phyloP scores from a whole-genome alignment of 2,797 vertebrate genomes.

The Pipistrellus pipistrellus region DNA sequence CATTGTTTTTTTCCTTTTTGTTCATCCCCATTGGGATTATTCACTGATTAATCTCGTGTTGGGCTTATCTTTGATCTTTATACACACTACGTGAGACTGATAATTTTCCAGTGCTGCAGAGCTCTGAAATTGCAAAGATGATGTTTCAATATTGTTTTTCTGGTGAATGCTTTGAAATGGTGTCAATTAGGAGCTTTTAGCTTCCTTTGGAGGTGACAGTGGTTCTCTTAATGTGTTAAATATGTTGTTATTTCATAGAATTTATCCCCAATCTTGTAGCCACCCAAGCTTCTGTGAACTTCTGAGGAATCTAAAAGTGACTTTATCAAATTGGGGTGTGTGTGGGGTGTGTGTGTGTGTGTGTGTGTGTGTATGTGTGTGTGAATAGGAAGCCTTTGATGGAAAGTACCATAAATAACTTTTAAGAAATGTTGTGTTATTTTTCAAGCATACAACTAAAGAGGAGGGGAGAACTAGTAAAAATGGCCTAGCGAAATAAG shows the following conservation, averaged over 20 bases:
- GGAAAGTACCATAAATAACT: neutral
- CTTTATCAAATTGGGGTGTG: neutral
- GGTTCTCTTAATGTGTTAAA: neutral
- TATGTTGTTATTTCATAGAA: neutral
- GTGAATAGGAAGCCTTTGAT: neutral
- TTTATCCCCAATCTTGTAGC: neutral
- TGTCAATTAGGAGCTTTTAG: neutral
- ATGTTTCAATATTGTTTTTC: neutral
- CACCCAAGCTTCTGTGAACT: neutral
- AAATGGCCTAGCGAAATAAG: neutral
- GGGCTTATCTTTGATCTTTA: neutral
- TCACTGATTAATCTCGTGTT: neutral
- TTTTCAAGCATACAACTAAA: neutral
- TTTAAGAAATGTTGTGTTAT: neutral
- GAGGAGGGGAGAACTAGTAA: neutral
- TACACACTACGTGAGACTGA: neutral
- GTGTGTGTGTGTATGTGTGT: too few species aligned
- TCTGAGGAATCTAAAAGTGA: neutral
- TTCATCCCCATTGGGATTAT: neutral
- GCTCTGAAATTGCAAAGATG: neutral
- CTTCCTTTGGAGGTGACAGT: neutral
- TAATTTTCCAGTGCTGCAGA: neutral
- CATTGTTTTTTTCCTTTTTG: neutral
- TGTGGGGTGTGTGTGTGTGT: too few species aligned
- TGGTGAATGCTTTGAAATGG: slow-evolving; percentile 36